Conservation (phyloP, 2,888 invertebrate species). For the Philonicus albiceps region DNA sequence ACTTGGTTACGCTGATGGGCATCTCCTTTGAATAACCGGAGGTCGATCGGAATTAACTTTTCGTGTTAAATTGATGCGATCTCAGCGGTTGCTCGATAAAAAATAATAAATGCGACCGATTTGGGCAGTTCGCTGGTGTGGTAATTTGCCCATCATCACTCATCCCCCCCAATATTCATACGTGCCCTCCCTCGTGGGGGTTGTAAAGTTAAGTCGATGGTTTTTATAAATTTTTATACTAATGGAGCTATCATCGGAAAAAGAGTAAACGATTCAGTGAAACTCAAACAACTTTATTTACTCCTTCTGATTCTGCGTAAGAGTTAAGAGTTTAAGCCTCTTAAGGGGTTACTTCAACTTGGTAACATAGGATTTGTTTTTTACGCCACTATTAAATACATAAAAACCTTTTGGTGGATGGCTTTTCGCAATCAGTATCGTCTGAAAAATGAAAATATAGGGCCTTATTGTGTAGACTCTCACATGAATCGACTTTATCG, state of each 20-base stretch:
- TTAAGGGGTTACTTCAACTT: no score
- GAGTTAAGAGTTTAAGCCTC: no score
- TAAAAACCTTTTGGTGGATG: no score
- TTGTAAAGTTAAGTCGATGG: background rate
- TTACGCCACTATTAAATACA: no score
- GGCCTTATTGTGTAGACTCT: no score
- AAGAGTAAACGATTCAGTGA: background rate
- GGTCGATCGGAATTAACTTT: constrained; percentile 22
- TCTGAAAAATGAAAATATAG: no score
- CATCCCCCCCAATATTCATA: background rate
- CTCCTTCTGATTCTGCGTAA: no score
- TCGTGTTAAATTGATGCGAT: constrained; percentile 11
- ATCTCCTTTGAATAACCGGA: background rate
- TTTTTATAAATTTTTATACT: background rate
- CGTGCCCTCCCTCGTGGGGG: no score
- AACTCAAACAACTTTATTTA: background rate
- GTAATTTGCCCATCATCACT: background rate
- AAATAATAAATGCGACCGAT: background rate
- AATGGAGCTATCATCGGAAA: background rate
- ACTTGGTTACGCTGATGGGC: background rate
- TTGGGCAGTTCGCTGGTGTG: background rate
- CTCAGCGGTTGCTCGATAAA: background rate
- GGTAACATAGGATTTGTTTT: no score
- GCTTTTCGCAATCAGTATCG: no score
- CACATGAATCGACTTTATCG: no score